Base-by-base conservation (phyloP, 2,797 vertebrate genomes). In the Pelodytes ibericus region DNA sequence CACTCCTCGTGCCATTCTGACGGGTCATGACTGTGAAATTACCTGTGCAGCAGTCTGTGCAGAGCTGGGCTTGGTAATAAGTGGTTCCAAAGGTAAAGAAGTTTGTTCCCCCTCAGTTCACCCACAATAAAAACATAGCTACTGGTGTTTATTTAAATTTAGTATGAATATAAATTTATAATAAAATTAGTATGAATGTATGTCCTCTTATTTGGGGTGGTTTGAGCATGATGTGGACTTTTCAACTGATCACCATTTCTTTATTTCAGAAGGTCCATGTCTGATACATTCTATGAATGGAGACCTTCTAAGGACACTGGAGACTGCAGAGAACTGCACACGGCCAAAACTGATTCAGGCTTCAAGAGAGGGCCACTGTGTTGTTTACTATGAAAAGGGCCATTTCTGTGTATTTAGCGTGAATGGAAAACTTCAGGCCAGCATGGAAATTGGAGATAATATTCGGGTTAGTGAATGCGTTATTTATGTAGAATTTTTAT, bases 241-340 rank as follows among this genome's bases (percentile, higher is more conserved):
- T n/a, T n/a, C n/a, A n/a, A n/a, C n/a, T n/a, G n/a, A n/a, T n/a
- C n/a, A n/a, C n/a, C n/a, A n/a, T n/a, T n/a, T n/a, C n/a, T 53
- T n/a, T 53, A 22, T 39, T 83, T 70, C 82, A 99, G 98, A 97
- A 92, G 97, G 98, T 82, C 95, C 96, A 26, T 99, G 97, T 87
- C 92, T 99, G 90, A 94, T 99, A 93, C 98, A 99, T 92, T 98
- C 98, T 86, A 99, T 99, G 95, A 99, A 97, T 88, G 98, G 98
- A 83, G 97, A 99, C 91, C 92, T 99, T 66, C 86, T 99, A 84
- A 93, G 96, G 82, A 96, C 96, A 6, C 87, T 99, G 84, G 95
- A 96, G 82, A 93, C 88, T 72, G 94, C 95, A 0, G 93, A 92
- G 81, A 85, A 81, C 69, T 95, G 94, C 81, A 66, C 87, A 83